Conservation (phyloP, 2,113 vertebrate genomes). For the Lagopus leucura region DNA sequence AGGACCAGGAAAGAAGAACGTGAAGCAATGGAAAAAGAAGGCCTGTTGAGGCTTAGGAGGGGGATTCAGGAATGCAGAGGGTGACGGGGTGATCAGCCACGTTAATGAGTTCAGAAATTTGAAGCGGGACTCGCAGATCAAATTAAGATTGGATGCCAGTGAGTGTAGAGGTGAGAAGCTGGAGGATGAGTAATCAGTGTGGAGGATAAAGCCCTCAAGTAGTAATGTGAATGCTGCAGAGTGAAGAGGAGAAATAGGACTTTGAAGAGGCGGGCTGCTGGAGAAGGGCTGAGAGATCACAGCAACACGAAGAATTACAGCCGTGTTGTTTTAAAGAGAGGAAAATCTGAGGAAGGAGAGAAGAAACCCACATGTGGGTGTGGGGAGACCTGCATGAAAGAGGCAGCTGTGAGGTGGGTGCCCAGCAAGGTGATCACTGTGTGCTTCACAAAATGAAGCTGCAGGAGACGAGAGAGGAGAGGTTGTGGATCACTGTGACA, state of each 20-base stretch:
- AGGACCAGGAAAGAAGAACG: neutral
- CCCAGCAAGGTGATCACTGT: fast-evolving
- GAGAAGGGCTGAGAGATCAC: neutral
- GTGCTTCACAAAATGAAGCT: neutral
- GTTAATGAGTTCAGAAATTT: neutral
- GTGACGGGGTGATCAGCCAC: neutral
- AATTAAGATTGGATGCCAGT: neutral
- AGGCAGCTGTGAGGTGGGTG: neutral
- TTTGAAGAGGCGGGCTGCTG: neutral
- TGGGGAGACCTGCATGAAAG: neutral
- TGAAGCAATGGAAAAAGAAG: neutral
- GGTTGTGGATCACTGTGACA: neutral
- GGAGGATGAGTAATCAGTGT: constrained; percentile 34
- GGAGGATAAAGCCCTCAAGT: constrained; percentile 17
- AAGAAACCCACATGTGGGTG: neutral
- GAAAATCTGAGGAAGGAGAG: neutral
- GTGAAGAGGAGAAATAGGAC: neutral
- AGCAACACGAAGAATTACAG: neutral
- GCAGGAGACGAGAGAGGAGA: neutral
- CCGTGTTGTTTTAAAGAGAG: neutral
- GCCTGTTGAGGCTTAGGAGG: neutral
- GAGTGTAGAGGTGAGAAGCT: neutral
- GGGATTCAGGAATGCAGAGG: neutral
- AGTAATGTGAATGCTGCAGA: neutral
- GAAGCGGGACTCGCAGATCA: neutral